Evolutionary conservation across 2,888 invertebrate genomes (phyloP), one percentile per base, ranked within the genome.

Genomic region (Nomada ruficornis): DNA sequence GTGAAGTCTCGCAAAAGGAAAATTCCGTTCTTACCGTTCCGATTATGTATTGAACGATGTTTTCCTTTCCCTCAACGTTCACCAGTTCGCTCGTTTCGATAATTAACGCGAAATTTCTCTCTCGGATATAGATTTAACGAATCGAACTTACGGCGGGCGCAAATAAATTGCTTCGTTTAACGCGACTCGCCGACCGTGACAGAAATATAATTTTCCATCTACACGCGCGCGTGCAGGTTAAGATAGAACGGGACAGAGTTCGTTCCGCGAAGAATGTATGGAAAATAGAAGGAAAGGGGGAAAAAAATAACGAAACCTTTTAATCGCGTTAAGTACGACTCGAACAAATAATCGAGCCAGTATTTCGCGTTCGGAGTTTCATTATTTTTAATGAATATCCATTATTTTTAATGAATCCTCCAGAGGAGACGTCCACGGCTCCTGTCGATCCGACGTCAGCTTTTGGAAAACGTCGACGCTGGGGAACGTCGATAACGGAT

Each of bases 331-430:
- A 83, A 83, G 69, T 69, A 68, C 82, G 65, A 76, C 75, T 72
- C 54, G 69, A 84, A 84, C 76, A 82, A 84, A 84, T 82, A 84
- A 84, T 84, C 82, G 62, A 82, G 73, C 68, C 82, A 54, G 77
- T 82, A 63, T 82, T 75, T 72, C 78, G 69, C 75, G 65, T 78
- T 78, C 64, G 75, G 63, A 70, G 69, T 84, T 84, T 82, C 82
- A 84, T 84, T 84, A 84, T 82, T 82, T 84, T 84, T 84, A 84
- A 84, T 78, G 78, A 84, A 84, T 82, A 82, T 84, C 82, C 83
- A 84, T 83, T 84, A 83, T 83, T 83, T 82, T 84, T 63, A 71
- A 83, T 83, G 82, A 85, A 68, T 77, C 73, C 75, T 79, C 77
- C 55, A 75, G 84, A 75, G 62, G 69, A 79, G 72, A 44, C 72